phyloP scores from a whole-genome alignment of 2,113 vertebrate species.

The Apodemus speciosus region DNA sequence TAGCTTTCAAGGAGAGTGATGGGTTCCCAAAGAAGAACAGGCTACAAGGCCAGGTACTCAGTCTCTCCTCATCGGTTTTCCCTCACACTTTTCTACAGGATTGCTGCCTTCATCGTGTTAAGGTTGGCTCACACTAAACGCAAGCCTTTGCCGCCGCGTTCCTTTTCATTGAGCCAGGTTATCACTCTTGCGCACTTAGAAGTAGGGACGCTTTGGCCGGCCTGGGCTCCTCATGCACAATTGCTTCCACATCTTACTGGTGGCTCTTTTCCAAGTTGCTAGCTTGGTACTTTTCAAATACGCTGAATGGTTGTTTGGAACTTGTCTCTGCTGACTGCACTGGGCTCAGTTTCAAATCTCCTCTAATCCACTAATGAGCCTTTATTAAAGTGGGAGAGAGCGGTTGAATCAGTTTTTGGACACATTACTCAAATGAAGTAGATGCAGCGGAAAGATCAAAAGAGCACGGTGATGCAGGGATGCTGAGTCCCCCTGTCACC shows the following conservation, averaged over 20 bases:
- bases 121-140: neutral
- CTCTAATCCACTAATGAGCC: constrained; percentile 84
- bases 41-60: neutral
- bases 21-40: neutral
- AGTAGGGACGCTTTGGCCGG: neutral
- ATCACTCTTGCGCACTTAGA: neutral
- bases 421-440: constrained; percentile 82
- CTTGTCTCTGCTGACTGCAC: constrained; percentile 80
- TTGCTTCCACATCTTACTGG: constrained; percentile 63
- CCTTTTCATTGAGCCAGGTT: neutral
- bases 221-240: neutral
- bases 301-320: constrained; percentile 82
- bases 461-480: constrained; percentile 12
- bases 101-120: neutral
- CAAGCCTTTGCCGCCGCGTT: neutral
- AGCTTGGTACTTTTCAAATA: constrained; percentile 70
- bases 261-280: constrained; percentile 62
- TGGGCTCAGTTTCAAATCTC: constrained; percentile 83
- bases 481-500: constrained; percentile 32
- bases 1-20: neutral
- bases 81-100: neutral
- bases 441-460: constrained; percentile 79
- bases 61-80: neutral
- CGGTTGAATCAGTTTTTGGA: constrained; percentile 80
- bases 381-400: constrained; percentile 83